These are phyloP conservation scores for Kobus ellipsiprymnus DNA, from an alignment of 2,113 vertebrate genomes.

Conservation along the genomic window DNA sequence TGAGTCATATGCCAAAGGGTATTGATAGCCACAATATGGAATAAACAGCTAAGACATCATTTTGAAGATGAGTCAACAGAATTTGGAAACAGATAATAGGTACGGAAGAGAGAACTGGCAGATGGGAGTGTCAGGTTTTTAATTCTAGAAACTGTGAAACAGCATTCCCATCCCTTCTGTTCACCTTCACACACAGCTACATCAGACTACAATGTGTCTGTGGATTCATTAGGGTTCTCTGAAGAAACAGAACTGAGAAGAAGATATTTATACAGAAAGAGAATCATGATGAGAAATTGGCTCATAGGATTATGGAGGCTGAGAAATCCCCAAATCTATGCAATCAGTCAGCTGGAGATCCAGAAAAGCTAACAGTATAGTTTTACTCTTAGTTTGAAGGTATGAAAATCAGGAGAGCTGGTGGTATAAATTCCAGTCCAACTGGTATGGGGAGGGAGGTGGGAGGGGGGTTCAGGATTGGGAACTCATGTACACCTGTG, in stretches of 20 bases:
- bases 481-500: too few species aligned
- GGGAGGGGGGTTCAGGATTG: too few species aligned
- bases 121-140: not conserved
- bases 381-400: not conserved
- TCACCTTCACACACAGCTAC: not conserved
- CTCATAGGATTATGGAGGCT: not conserved
- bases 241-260: not conserved
- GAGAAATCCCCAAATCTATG: not conserved
- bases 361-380: not conserved
- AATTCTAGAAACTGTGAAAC: not conserved
- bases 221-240: not conserved
- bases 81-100: not conserved
- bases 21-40: not conserved
- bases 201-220: not conserved
- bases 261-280: not conserved
- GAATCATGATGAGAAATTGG: not conserved
- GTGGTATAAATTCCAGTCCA: too few species aligned
- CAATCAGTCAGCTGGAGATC: not conserved
- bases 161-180: too few species aligned
- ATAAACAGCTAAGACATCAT: not conserved
- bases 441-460: too few species aligned
- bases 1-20: not conserved
- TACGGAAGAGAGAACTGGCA: not conserved
- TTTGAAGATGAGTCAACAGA: not conserved
- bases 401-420: not conserved